Conservation (phyloP, 2,113 vertebrate genomes). For the Propithecus coquereli region DNA sequence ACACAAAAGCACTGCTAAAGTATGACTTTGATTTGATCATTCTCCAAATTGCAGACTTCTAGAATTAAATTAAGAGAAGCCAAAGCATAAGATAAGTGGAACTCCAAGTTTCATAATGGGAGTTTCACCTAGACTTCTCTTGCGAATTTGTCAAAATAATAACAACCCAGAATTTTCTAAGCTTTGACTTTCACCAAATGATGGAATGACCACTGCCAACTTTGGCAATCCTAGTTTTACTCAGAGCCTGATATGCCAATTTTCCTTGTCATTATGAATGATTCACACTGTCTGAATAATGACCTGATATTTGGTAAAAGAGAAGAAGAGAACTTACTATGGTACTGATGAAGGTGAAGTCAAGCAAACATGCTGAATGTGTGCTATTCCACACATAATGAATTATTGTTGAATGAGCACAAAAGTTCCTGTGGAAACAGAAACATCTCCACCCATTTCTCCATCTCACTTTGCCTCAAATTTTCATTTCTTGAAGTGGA, state of each 20-base stretch:
- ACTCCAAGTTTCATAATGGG: not conserved
- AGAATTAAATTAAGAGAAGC: not conserved
- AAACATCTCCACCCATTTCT: not conserved
- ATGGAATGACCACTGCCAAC: not conserved
- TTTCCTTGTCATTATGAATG: not conserved
- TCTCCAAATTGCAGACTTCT: not conserved
- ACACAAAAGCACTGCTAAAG: not conserved
- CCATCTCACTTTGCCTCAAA: not conserved
- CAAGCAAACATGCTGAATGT: not conserved
- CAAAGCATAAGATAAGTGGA: not conserved
- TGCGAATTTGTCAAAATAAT: not conserved
- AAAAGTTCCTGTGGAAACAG: conserved; percentile 33
- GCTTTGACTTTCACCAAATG: not conserved
- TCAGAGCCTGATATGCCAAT: not conserved
- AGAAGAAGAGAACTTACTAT: not conserved
- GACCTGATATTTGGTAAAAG: not conserved
- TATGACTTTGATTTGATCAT: not conserved
- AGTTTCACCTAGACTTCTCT: not conserved
- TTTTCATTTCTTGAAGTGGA: not conserved
- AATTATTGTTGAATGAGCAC: conserved; percentile 50
- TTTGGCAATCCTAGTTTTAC: not conserved
- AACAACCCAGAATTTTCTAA: not conserved
- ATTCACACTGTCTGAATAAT: conserved; percentile 32
- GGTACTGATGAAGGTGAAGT: not conserved
- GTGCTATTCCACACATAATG: not conserved